Conservation (phyloP, 2,797 vertebrate genomes). For the Clarias fuscus region DNA sequence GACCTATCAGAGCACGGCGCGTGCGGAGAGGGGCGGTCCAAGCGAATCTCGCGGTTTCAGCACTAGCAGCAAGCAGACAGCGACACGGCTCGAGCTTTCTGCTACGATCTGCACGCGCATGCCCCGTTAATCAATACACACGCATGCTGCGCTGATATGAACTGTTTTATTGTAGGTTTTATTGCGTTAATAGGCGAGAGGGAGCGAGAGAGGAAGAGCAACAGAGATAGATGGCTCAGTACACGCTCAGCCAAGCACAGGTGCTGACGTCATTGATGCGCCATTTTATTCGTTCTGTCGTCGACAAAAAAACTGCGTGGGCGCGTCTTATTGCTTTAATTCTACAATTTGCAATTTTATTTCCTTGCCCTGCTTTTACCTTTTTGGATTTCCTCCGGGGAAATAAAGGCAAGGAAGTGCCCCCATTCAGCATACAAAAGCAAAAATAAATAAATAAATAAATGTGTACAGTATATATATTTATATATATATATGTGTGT, state of each 20-base stretch:
- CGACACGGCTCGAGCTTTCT: background rate
- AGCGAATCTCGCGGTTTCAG: conserved; percentile 32
- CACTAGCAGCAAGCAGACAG: conserved; percentile 45
- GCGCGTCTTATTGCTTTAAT: background rate
- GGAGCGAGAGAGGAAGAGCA: background rate
- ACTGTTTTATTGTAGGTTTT: background rate
- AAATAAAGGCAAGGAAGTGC: background rate
- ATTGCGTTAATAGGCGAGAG: background rate
- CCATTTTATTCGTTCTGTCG: background rate
- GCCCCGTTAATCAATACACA: background rate
- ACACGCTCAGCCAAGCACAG: background rate
- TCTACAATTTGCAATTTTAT: background rate
- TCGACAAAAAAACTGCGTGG: background rate
- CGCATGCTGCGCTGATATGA: background rate
- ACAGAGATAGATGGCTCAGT: background rate
- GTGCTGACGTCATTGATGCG: background rate
- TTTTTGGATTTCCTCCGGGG: background rate
- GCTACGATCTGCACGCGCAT: background rate
- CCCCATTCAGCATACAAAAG: background rate
- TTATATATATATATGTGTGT: no score
- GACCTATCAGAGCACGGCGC: background rate
- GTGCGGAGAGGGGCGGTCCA: background rate
- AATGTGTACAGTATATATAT: no score
- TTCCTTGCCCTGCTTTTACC: background rate
- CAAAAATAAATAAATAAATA: no score